phyloP scores from a whole-genome alignment of 2,797 vertebrate species.

The Aulostomus chinensis region DNA sequence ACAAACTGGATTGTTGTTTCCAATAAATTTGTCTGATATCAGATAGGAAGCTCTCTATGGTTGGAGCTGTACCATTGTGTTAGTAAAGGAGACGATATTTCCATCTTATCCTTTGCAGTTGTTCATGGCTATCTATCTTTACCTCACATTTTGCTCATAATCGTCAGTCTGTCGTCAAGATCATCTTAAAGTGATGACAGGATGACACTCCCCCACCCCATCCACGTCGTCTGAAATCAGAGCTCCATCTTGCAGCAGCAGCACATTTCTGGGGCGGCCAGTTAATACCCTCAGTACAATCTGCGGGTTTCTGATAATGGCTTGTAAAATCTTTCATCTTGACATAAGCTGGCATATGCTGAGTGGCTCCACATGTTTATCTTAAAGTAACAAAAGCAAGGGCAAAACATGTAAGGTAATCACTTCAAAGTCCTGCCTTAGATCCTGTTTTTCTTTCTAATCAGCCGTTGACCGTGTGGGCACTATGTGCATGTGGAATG shows the following conservation, averaged over 20 bases:
- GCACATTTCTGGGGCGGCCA: slow-evolving; percentile 65
- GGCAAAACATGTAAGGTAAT: slow-evolving; percentile 73
- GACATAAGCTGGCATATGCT: slow-evolving; percentile 79
- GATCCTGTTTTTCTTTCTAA: slow-evolving; percentile 73
- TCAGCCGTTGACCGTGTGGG: slow-evolving; percentile 67
- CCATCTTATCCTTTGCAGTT: too few species aligned
- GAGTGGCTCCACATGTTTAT: slow-evolving; percentile 76
- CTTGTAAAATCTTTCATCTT: slow-evolving; percentile 78
- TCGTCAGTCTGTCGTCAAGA: slow-evolving; percentile 56
- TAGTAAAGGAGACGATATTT: too few species aligned
- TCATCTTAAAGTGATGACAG: slow-evolving; percentile 66
- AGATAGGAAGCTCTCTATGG: too few species aligned
- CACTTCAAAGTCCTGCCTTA: slow-evolving; percentile 73
- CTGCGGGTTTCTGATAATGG: slow-evolving; percentile 74
- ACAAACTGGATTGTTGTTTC: slow-evolving; percentile 21
- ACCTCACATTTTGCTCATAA: slow-evolving; percentile 50
- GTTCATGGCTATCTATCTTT: slow-evolving; percentile 23
- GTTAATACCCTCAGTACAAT: slow-evolving; percentile 73
- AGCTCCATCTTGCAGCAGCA: slow-evolving; percentile 71
- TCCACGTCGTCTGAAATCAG: slow-evolving; percentile 59
- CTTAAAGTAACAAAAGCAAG: slow-evolving; percentile 69
- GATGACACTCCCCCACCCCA: slow-evolving; percentile 27
- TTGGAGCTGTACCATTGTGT: too few species aligned
- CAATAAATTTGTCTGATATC: too few species aligned
- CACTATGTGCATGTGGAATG: slow-evolving; percentile 67